Evolutionary conservation across 92 coral and sea anemone species (phyloP).

Genomic region (Heliopora coerulea): DNA sequence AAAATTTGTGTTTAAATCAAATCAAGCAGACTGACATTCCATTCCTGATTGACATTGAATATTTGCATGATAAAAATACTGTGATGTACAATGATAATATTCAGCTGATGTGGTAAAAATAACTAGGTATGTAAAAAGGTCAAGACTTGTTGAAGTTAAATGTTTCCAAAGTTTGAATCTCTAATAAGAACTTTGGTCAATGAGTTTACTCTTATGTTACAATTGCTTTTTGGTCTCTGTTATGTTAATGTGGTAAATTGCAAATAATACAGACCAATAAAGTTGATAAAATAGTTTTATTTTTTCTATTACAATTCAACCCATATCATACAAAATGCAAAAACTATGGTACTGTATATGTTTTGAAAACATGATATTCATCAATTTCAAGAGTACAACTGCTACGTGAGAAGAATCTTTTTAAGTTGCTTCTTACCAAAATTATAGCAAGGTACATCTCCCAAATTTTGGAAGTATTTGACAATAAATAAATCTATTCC

Average conservation of each 20-base stretch:
- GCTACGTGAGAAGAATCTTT: constrained; percentile 1
- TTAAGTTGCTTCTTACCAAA: constrained; percentile 3
- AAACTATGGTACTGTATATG: constrained; percentile 4
- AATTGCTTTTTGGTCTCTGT: constrained; percentile 23
- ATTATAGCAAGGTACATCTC: constrained; percentile 3
- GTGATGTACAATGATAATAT: too few relatives aligned
- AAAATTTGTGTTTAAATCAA: too few relatives aligned
- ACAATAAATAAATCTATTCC: constrained; percentile 38
- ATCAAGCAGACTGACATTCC: too few relatives aligned
- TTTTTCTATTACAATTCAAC: constrained; percentile 37
- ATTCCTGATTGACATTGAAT: too few relatives aligned
- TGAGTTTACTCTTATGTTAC: too few relatives aligned
- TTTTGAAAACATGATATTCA: constrained; percentile 8
- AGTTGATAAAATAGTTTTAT: constrained; percentile 38
- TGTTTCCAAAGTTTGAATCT: too few relatives aligned
- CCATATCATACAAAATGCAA: constrained; percentile 42
- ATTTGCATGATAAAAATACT: too few relatives aligned
- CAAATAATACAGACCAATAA: background rate
- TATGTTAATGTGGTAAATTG: background rate
- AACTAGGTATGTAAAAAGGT: too few relatives aligned
- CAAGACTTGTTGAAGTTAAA: too few relatives aligned
- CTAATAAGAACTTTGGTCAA: too few relatives aligned
- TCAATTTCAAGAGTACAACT: background rate
- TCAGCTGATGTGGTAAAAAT: too few relatives aligned
- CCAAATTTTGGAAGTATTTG: constrained; percentile 27